Base-by-base conservation (phyloP, 2,113 vertebrate species). In the Heterotis niloticus region DNA sequence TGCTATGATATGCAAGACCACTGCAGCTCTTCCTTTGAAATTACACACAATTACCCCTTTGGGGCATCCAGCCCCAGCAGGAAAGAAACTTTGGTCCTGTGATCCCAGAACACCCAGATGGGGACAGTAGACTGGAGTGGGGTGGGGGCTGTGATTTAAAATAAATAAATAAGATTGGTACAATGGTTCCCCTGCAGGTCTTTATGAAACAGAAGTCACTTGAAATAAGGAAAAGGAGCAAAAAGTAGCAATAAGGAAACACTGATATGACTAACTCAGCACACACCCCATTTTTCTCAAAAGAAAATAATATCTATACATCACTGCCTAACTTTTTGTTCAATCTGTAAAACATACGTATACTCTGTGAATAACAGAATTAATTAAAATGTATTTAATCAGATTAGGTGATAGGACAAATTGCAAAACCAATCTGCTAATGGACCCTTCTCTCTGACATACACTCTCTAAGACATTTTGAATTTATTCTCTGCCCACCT, bases 191-290 rank as follows among this genome's bases (percentile, higher is more conserved):
- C 7, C n/a, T 10, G 44, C 34, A 20, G 68, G 52, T 59, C 12
- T 59, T 18, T 59, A 29, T 10, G 24, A 24, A 20, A 34, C 9
- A 24, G 64, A 11, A 28, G 76, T n/a, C n/a, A 24, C 5, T 12
- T 24, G 51, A 29, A 20, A 52, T 51, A 44, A 51, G 20, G 67
- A 0, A 51, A 44, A 29, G 52, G 28, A 76, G 62, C 1, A 51
- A 23, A 24, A 65, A 24, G 75, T 16, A 65, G 52, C 52, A 29
- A 76, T 64, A 76, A n/a, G 18, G 29, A 77, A 77, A 20, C 24
- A 0, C 44, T 16, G 28, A 23, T 54, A 67, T 54, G 76, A 23
- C n/a, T 77, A 51, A 14, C 70, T n/a, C 28, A 34, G 24, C 24
- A 20, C 51, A 52, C 10, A 51, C 12, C 66, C 34, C 51, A 72